phyloP scores from a whole-genome alignment of 2,113 vertebrate species.

The Beaufortia kweichowensis region DNA sequence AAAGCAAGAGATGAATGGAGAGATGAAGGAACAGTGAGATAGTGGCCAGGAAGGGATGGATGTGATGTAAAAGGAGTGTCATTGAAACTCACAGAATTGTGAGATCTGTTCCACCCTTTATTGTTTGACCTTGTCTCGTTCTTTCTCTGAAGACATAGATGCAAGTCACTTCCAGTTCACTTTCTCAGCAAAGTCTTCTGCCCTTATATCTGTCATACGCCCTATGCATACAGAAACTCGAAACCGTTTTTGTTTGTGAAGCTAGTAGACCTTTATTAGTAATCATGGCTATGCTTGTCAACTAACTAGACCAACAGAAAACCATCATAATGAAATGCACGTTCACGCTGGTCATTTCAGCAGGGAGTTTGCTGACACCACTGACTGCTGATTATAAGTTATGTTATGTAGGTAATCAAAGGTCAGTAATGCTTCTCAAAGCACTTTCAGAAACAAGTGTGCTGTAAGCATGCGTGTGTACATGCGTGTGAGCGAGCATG shows the following conservation, averaged over 20 bases:
- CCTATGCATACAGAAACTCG: too few relatives aligned
- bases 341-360: too few relatives aligned
- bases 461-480: conserved; percentile 2
- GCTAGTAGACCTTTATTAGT: too few relatives aligned
- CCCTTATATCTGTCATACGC: too few relatives aligned
- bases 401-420: not conserved
- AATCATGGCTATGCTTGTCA: too few relatives aligned
- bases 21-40: conserved; percentile 38
- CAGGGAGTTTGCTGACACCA: not conserved
- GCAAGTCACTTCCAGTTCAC: not conserved
- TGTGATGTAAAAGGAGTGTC: conserved; percentile 10
- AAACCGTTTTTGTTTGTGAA: too few relatives aligned
- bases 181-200: conserved; percentile 11
- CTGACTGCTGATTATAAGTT: not conserved
- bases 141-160: not conserved
- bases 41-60: conserved; percentile 23
- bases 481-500: not conserved
- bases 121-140: conserved; percentile 23
- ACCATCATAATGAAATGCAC: too few relatives aligned
- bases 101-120: not conserved
- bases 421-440: not conserved
- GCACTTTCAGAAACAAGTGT: conserved; percentile 45
- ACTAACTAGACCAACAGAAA: too few relatives aligned
- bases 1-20: conserved; percentile 17
- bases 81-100: conserved; percentile 11